These are phyloP conservation scores for Coleophora flavipennella DNA, from an alignment of 2,888 invertebrate species.

Conservation along the genomic window DNA sequence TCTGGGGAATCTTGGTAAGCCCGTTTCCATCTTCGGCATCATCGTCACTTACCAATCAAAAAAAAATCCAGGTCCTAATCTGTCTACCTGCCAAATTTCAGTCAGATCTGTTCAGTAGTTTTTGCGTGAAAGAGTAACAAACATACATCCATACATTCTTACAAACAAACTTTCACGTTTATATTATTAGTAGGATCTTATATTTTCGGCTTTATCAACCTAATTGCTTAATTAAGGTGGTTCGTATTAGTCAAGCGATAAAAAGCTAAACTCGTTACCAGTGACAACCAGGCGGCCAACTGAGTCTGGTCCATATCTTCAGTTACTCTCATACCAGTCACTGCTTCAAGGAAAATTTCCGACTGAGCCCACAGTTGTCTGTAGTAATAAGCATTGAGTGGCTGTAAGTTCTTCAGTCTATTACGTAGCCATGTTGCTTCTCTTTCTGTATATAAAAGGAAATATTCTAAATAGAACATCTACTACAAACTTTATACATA, in stretches of 20 bases:
- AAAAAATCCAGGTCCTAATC: no score
- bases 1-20: no score
- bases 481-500: neutral
- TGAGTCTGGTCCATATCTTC: conserved; percentile 28
- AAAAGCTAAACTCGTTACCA: conserved; percentile 26
- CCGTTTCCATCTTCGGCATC: no score
- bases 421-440: conserved; percentile 50
- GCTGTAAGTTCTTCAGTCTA: conserved; percentile 40
- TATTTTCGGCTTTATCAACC: no score
- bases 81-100: no score
- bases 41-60: no score
- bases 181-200: no score
- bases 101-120: no score
- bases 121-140: no score
- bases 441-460: conserved; percentile 38
- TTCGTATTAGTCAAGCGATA: neutral
- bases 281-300: conserved; percentile 34
- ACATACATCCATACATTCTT: no score
- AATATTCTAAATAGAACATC: neutral
- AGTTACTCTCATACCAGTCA: conserved; percentile 30
- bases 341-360: conserved; percentile 28
- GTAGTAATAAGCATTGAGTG: conserved; percentile 56
- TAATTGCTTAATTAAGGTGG: no score
- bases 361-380: conserved; percentile 34
- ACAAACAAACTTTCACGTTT: no score